Conservation (phyloP, 2,888 invertebrate genomes). For the Acleris emargana region DNA sequence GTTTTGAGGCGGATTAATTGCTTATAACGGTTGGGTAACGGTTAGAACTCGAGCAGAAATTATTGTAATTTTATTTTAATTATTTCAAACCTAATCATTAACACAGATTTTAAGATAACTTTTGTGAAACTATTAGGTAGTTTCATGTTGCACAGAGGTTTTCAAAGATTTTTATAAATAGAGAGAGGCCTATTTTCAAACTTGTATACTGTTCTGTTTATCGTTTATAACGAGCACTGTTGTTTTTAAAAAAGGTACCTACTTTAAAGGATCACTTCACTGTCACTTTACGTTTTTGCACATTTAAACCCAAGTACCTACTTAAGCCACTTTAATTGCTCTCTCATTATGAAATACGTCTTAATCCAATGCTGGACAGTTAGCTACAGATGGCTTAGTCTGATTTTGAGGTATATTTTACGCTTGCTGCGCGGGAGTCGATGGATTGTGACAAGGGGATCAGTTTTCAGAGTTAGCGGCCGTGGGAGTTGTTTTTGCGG, state of each 20-base stretch:
- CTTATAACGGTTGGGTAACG: conserved; percentile 24
- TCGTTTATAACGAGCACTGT: too few species aligned
- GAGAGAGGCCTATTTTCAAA: too few species aligned
- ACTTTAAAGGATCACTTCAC: neutral
- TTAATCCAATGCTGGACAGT: conserved; percentile 56
- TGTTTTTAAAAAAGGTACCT: too few species aligned
- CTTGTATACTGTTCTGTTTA: too few species aligned
- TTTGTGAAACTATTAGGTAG: neutral
- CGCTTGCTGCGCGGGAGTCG: conserved; percentile 69
- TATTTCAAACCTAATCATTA: too few species aligned
- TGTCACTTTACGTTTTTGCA: neutral
- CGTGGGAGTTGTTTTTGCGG: conserved; percentile 37
- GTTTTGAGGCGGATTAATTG: conserved; percentile 39
- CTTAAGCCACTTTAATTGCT: conserved; percentile 42
- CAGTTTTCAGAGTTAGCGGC: conserved; percentile 66
- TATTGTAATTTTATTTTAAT: neutral
- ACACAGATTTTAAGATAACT: neutral
- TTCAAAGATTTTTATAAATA: too few species aligned
- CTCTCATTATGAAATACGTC: conserved; percentile 52
- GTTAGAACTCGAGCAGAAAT: neutral
- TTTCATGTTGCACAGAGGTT: neutral
- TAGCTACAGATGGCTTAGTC: conserved; percentile 66
- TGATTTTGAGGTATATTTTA: conserved; percentile 81
- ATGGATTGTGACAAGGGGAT: conserved; percentile 78
- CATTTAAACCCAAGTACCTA: neutral